These are phyloP conservation scores for Nowickia ferox DNA, from an alignment of 2,888 invertebrate genomes.

Conservation along the genomic window DNA sequence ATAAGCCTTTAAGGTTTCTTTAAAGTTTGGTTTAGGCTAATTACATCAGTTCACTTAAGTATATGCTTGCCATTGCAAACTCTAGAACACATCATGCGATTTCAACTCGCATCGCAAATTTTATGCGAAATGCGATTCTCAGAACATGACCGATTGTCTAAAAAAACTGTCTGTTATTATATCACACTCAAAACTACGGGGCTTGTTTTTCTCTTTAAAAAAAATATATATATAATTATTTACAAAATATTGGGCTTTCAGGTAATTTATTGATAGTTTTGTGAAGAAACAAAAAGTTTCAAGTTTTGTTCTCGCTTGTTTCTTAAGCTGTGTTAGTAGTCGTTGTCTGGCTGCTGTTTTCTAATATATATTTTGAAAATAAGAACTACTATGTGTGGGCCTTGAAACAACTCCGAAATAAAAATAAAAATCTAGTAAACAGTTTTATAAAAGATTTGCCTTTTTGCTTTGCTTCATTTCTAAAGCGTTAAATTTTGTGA, in stretches of 20 bases:
- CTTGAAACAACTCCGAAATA: background rate
- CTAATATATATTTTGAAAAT: conserved; percentile 8
- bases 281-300: background rate
- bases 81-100: too few relatives aligned
- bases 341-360: conserved; percentile 39
- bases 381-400: background rate
- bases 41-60: too few relatives aligned
- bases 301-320: conserved; percentile 21
- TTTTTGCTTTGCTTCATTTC: background rate
- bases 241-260: conserved; percentile 15
- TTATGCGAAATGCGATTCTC: too few relatives aligned
- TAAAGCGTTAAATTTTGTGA: background rate
- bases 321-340: conserved; percentile 29
- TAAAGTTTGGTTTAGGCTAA: too few relatives aligned
- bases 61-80: too few relatives aligned
- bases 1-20: too few relatives aligned
- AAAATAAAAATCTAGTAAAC: background rate
- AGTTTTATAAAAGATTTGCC: background rate
- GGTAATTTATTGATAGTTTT: background rate
- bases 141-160: background rate
- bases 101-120: too few relatives aligned
- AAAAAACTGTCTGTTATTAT: conserved; percentile 15
- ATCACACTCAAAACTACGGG: conserved; percentile 42
- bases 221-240: background rate
- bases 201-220: conserved; percentile 39